Evolutionary conservation across 2,113 vertebrate species (phyloP), one percentile per base, ranked within the genome.

Genomic region (Notechis scutatus): DNA sequence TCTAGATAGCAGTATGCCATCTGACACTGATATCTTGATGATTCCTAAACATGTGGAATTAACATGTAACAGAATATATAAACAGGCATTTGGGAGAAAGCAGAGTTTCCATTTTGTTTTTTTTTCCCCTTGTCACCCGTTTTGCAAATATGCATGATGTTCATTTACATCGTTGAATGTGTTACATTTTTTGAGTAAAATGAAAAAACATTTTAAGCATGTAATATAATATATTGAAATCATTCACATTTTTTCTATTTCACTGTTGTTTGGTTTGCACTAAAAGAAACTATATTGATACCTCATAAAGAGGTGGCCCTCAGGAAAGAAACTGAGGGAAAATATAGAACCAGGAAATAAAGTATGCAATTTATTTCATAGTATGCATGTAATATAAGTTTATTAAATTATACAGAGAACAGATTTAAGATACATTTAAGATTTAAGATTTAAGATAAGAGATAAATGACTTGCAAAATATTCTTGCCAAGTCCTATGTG

Each of bases 391-490:
- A 69, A 69, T 69, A n/a, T 69, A 89, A 24, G 10, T 89, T 57
- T 54, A 88, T 54, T 39, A 89, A 34, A 23, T 89, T 56, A 89
- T 89, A 56, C 4, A 42, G 3, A 39, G n/a, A 23, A 56, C n/a
- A 39, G 34, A 57, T 18, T 12, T 21, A 74, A 7, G 14, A 52
- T 8, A 55, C 12, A 29, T 21, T 45, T 45, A 45, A 24, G 34
- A 57, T 21, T 45, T 45, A 45, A 24, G 34, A 57, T 18, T 12
- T 34, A 74, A 7, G 14, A 52, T 8, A 55, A 86, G 21, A 86
- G 10, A 1, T 0, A 47, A 0, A 0, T 0, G 18, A 0, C 24
- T 2, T 0, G 10, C 0, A n/a, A 2, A 0, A 0, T 6, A 0
- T 5, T 1, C 0, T 18, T 93, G 0, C 1, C 3, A 29, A 8